Conservation (phyloP, 2,113 vertebrate genomes). For the Chamaetylas fuelleborni region DNA sequence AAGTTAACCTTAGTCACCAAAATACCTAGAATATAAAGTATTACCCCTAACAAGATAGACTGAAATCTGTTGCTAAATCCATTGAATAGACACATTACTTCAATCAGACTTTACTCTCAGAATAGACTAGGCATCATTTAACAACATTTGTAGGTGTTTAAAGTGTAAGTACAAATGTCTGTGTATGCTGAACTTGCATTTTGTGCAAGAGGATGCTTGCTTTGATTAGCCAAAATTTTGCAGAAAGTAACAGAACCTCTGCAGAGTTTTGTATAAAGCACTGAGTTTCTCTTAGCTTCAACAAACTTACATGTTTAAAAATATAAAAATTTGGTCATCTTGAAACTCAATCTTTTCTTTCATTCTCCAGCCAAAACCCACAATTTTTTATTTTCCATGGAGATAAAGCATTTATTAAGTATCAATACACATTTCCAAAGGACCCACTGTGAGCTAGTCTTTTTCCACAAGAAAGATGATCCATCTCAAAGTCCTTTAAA, state of each 20-base stretch:
- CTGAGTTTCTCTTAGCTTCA: neutral
- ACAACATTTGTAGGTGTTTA: neutral
- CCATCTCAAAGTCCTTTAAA: neutral
- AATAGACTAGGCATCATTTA: neutral
- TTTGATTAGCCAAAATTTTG: neutral
- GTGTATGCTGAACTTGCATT: neutral
- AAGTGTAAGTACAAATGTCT: neutral
- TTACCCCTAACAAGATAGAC: neutral
- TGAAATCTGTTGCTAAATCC: neutral
- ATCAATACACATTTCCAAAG: neutral
- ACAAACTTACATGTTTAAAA: neutral
- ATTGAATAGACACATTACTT: neutral
- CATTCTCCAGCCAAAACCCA: neutral
- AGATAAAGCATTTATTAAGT: neutral
- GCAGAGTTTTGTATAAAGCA: neutral
- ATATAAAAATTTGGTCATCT: neutral
- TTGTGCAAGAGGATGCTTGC: neutral
- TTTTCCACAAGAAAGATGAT: neutral
- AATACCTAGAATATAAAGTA: neutral
- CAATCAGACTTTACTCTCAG: neutral
- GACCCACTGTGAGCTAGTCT: neutral
- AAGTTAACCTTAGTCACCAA: neutral
- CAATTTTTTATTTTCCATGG: neutral
- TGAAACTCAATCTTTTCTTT: slow-evolving; percentile 1
- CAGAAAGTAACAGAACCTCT: neutral